Conservation (phyloP, 2,888 invertebrate genomes). For the Limnephilus lunatus region DNA sequence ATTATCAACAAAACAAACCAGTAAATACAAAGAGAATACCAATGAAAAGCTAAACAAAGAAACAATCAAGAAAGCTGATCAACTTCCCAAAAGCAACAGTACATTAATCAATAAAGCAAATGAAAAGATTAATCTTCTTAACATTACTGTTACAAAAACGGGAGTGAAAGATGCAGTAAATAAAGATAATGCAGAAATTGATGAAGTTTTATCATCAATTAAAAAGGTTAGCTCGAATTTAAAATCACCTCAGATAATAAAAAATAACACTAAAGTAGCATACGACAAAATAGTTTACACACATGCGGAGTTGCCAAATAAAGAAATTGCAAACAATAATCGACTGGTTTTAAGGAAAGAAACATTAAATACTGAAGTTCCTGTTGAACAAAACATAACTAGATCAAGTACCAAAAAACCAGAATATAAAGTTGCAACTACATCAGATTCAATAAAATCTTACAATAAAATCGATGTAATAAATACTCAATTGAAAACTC, state of each 20-base stretch:
- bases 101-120: conserved; percentile 7
- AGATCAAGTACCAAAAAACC: conserved; percentile 7
- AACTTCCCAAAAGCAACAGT: not conserved
- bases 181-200: not conserved
- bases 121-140: not conserved
- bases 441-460: conserved; percentile 10
- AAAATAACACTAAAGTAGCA: conserved; percentile 4
- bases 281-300: conserved; percentile 20
- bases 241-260: conserved; percentile 12
- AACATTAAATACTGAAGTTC: not conserved
- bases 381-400: not conserved
- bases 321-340: conserved; percentile 39
- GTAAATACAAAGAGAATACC: not conserved
- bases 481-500: conserved; percentile 5
- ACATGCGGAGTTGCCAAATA: conserved; percentile 14
- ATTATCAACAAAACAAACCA: not conserved
- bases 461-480: conserved; percentile 20
- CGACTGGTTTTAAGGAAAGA: conserved; percentile 22
- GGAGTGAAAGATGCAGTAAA: not conserved
- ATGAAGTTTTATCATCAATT: not conserved
- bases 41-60: not conserved
- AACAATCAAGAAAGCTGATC: conserved; percentile 16
- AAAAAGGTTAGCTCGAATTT: not conserved
- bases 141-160: not conserved
- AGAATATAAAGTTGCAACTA: not conserved